Percentiles rank a stretch among this genome's conserved stretches.
Conservation (phyloP, 2,888 invertebrate genomes). For the Himalopsyche anomala region DNA sequence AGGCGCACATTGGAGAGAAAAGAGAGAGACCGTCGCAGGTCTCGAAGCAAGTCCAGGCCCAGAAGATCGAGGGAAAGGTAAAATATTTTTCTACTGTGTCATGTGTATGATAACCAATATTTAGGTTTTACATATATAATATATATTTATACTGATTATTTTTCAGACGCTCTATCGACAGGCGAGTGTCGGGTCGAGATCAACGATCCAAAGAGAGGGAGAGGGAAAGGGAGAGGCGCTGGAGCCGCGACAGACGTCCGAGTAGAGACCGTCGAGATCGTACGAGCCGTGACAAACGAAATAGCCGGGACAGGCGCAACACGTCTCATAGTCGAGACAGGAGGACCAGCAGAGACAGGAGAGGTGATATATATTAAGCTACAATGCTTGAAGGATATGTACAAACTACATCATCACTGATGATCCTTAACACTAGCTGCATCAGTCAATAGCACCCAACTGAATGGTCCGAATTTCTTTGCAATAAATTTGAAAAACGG, state of each 20-base stretch:
- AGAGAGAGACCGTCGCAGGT: conserved; percentile 70
- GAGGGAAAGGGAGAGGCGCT: conserved; percentile 66
- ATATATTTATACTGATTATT: neutral
- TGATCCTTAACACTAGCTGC: neutral
- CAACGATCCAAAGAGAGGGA: conserved; percentile 67
- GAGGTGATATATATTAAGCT: conserved; percentile 53
- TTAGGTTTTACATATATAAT: conserved; percentile 65
- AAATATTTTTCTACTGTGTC: neutral
- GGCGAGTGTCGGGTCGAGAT: conserved; percentile 68
- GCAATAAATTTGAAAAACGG: neutral
- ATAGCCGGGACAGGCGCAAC: conserved; percentile 71
- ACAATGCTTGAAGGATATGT: neutral
- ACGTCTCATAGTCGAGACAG: conserved; percentile 70
- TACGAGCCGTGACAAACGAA: conserved; percentile 75
- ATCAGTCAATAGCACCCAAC: neutral
- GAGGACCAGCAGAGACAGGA: conserved; percentile 68
- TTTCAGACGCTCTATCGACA: conserved; percentile 62
- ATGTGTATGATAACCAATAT: conserved; percentile 42
- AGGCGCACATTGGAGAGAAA: conserved; percentile 74
- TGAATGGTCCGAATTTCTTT: neutral
- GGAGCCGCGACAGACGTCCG: conserved; percentile 72
- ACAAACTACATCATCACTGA: neutral
- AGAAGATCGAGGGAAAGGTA: conserved; percentile 75
- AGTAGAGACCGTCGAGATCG: conserved; percentile 71
- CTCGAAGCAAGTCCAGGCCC: conserved; percentile 74